phyloP scores from a whole-genome alignment of 2,113 vertebrate species.

The Anolis sagrei region DNA sequence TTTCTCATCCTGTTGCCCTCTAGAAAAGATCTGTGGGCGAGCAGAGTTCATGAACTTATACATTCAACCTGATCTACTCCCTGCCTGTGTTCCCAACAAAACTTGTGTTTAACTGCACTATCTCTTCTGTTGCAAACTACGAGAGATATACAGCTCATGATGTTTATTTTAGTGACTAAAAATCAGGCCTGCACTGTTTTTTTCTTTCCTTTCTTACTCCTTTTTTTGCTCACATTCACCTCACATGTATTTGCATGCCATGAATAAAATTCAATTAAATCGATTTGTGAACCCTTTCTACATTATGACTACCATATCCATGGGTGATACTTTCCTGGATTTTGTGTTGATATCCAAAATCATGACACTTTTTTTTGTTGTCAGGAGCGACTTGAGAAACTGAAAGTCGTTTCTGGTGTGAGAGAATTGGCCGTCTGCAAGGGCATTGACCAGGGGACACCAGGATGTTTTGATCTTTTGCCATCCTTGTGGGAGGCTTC shows the following conservation, averaged over 20 bases:
- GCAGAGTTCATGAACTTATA: constrained; percentile 56
- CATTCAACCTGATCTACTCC: constrained; percentile 51
- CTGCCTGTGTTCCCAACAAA: constrained; percentile 52
- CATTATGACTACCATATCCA: no score
- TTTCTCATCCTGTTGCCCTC: constrained; percentile 62
- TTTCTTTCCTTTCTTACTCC: not conserved
- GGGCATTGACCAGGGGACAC: no score
- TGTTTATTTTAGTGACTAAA: not conserved
- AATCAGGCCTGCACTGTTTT: not conserved
- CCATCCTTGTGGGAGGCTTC: no score
- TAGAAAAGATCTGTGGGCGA: constrained; percentile 40
- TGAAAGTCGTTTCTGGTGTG: no score
- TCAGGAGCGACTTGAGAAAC: no score
- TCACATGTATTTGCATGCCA: not conserved
- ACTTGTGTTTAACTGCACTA: not conserved
- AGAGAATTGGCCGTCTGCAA: no score
- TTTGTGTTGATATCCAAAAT: no score
- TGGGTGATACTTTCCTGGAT: no score
- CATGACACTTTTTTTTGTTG: no score
- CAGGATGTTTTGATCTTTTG: no score
- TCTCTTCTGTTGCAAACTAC: not conserved
- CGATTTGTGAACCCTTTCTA: not conserved
- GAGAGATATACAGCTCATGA: not conserved
- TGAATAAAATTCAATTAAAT: not conserved
- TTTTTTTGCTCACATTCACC: not conserved